A percentile compares a stretch with the other conserved stretches of the same genome.
Conservation (phyloP, 53 echinoderm and acorn worm genomes). For the Echinarachnius parma region DNA sequence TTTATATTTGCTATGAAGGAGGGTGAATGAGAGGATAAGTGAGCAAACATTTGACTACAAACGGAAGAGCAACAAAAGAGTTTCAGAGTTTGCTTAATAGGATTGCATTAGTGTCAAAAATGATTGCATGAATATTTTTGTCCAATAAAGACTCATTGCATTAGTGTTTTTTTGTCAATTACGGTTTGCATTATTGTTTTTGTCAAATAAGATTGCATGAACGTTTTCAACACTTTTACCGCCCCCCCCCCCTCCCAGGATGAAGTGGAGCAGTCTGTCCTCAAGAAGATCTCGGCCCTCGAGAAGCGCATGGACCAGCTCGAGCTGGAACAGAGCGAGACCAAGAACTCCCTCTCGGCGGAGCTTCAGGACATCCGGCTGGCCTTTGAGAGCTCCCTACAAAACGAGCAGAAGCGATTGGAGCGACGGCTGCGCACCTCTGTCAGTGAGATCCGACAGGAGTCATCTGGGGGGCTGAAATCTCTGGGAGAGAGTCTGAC, state of each 20-base stretch:
- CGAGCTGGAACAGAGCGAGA: conserved; percentile 20
- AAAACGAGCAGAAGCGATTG: conserved; percentile 21
- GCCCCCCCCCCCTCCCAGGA: too few relatives aligned
- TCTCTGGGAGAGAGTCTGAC: conserved; percentile 36
- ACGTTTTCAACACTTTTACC: not conserved
- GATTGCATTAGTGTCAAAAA: too few relatives aligned
- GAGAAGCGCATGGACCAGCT: conserved; percentile 24
- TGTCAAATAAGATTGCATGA: too few relatives aligned
- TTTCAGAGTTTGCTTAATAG: too few relatives aligned
- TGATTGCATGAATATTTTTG: too few relatives aligned
- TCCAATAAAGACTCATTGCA: too few relatives aligned
- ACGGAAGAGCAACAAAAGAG: too few relatives aligned
- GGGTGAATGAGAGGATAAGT: too few relatives aligned
- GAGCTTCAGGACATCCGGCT: conserved; percentile 15
- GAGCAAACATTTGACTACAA: too few relatives aligned
- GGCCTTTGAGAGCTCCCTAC: conserved; percentile 21
- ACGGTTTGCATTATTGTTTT: too few relatives aligned
- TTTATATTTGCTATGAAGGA: too few relatives aligned
- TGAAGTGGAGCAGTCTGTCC: conserved; percentile 18
- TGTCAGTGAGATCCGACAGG: conserved; percentile 26
- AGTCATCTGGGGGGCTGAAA: conserved; percentile 24
- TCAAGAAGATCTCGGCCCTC: conserved; percentile 9
- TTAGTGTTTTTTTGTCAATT: too few relatives aligned
- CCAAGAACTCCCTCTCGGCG: not conserved
- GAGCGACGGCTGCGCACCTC: conserved; percentile 28